These are phyloP conservation scores for Diploscapter pachys DNA, from an alignment of 1,140 invertebrate genomes.

Conservation along the genomic window DNA sequence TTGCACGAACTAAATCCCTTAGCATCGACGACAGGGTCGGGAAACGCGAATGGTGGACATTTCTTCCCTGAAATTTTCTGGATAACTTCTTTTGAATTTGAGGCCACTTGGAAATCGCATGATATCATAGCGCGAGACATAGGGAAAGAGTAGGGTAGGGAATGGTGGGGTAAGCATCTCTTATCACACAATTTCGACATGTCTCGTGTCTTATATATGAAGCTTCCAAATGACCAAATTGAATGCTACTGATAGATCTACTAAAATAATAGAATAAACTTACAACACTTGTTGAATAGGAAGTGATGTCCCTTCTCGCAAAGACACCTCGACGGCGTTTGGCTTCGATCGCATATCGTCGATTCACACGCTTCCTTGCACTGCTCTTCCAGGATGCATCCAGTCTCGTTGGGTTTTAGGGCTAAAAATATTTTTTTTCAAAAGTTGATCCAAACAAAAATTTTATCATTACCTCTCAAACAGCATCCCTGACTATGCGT, in stretches of 20 bases:
- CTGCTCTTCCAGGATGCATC: slow-evolving; percentile 48
- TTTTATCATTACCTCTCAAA: neutral
- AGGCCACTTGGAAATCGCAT: too few species aligned
- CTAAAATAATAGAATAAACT: slow-evolving; percentile 21
- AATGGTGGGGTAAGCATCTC: too few species aligned
- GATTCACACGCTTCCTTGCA: slow-evolving; percentile 47
- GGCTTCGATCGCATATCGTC: slow-evolving; percentile 43
- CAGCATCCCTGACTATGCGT: too few species aligned
- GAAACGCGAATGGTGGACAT: slow-evolving; percentile 39
- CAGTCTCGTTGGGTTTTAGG: slow-evolving; percentile 50
- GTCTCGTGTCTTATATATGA: too few species aligned
- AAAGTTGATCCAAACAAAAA: neutral
- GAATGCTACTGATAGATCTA: too few species aligned
- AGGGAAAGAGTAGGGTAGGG: too few species aligned
- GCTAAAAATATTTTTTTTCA: neutral
- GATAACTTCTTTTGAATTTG: too few species aligned
- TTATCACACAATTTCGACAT: too few species aligned
- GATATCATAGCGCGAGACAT: too few species aligned
- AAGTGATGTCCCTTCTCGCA: slow-evolving; percentile 47
- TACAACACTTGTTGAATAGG: slow-evolving; percentile 52
- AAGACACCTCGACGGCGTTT: slow-evolving; percentile 41
- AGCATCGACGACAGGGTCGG: slow-evolving; percentile 37
- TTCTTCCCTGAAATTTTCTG: slow-evolving; percentile 40
- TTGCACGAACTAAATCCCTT: slow-evolving; percentile 40
- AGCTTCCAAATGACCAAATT: too few species aligned